Evolutionary conservation across 2,797 vertebrate genomes (phyloP).

Genomic region (Hippocampus kuda): DNA sequence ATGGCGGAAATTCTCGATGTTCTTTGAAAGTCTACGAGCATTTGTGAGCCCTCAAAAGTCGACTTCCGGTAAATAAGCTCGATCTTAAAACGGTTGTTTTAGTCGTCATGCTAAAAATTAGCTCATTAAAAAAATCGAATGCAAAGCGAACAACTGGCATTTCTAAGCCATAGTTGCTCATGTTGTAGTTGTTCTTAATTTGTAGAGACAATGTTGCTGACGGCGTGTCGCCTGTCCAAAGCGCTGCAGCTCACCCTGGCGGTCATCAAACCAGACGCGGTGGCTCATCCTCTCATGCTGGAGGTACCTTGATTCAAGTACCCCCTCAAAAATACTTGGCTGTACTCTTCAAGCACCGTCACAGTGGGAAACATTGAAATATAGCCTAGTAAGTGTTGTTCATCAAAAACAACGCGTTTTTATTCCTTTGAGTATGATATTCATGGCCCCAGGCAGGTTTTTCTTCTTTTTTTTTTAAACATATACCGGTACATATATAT

Average conservation of each 20-base stretch:
- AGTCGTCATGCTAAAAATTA: background rate
- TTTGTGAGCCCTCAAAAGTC: background rate
- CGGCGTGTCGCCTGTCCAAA: constrained; percentile 44
- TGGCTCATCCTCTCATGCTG: constrained; percentile 80
- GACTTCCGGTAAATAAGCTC: background rate
- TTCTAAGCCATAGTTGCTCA: background rate
- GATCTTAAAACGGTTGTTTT: background rate
- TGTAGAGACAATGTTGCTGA: constrained; percentile 40
- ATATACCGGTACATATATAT: too few relatives aligned
- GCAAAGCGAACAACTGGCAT: background rate
- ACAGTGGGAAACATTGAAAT: too few relatives aligned
- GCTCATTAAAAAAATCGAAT: background rate
- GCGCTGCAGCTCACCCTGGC: constrained; percentile 87
- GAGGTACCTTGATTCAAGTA: constrained; percentile 63
- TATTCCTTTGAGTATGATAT: too few relatives aligned
- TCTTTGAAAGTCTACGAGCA: background rate
- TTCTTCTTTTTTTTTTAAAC: too few relatives aligned
- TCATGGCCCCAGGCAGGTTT: too few relatives aligned
- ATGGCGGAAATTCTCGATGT: background rate
- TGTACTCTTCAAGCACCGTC: too few relatives aligned
- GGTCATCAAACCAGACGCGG: constrained; percentile 84
- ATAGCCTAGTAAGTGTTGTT: too few relatives aligned
- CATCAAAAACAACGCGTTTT: background rate
- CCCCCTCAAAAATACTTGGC: background rate
- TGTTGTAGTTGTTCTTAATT: background rate